Base-by-base conservation (phyloP, 2,888 invertebrate species). In the Hirtodrosophila histrioides region DNA sequence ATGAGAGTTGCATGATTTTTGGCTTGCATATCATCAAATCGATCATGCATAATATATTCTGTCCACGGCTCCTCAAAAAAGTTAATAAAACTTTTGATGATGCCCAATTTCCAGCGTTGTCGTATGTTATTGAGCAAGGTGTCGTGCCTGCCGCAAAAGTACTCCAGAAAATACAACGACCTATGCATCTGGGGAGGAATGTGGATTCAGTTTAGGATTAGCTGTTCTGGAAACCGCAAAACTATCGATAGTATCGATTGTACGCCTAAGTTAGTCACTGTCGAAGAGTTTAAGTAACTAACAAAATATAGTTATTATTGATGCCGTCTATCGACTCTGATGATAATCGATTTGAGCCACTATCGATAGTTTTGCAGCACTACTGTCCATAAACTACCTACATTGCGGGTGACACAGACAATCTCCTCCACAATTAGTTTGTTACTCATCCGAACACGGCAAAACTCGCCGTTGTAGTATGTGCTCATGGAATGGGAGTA, bases 131-230 rank as follows among this genome's bases (percentile, higher is more conserved):
- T 89, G 0, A 91, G 69, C 44, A 89, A 35, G 2, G 75, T 10
- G 17, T 89, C 88, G 58, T 90, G 90, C 9, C 75, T 77, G 9
- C 90, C 90, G 8, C 86, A 75, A 48, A 89, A 88, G 53, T 72
- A 83, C 39, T 88, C 80, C 49, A 91, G 29, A 37, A 82, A 90
- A 33, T 80, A 81, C 2, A 85, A n/a, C 0, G 48, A 27, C 2
- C 23, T 60, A 2, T 23, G 0, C 4, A 37, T 8, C 68, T 67
- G 44, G 33, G 6, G 6, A 11, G 7, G 17, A 17, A 10, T n/a
- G 6, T 6, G 0, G 4, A 27, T 3, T 27, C 17, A 17, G 17
- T 17, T 17, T 17, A 17, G 17, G 17, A 17, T 17, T 17, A 17
- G 2, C 17, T 17, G 17, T 17, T 17, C 17, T 17, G 17, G 2